phyloP scores from a whole-genome alignment of 2,888 invertebrate genomes.

The Eupithecia subfuscata region DNA sequence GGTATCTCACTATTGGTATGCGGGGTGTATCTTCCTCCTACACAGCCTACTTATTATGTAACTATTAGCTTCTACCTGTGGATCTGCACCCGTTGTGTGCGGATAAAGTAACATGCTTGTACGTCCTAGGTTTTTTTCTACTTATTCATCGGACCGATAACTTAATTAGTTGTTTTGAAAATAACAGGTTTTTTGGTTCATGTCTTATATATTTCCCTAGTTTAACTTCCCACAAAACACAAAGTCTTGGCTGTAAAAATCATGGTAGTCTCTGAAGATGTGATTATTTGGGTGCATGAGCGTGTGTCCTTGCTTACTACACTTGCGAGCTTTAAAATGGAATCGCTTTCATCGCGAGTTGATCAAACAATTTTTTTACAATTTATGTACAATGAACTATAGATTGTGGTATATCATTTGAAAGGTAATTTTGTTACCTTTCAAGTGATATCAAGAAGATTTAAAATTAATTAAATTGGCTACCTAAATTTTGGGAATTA shows the following conservation, averaged over 20 bases:
- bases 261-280: neutral
- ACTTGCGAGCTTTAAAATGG: too few relatives aligned
- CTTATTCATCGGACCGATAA: neutral
- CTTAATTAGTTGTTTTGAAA: neutral
- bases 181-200: neutral
- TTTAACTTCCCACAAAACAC: too few relatives aligned
- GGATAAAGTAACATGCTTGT: neutral
- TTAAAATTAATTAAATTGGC: too few relatives aligned
- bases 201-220: too few relatives aligned
- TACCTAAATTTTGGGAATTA: too few relatives aligned
- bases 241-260: neutral
- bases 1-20: slow-evolving; percentile 38
- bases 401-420: too few relatives aligned
- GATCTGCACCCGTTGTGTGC: neutral
- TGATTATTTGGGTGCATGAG: neutral
- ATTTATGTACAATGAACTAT: too few relatives aligned
- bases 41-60: neutral
- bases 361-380: too few relatives aligned
- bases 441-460: too few relatives aligned
- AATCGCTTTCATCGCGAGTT: too few relatives aligned
- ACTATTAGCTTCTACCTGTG: neutral
- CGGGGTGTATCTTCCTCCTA: slow-evolving; percentile 16
- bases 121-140: neutral
- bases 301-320: too few relatives aligned
- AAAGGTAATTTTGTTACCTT: too few relatives aligned